A percentile compares a stretch with the other conserved stretches of the same genome.
phyloP scores from a whole-genome alignment of 1,140 invertebrate genomes.

The Phthorimaea operculella region DNA sequence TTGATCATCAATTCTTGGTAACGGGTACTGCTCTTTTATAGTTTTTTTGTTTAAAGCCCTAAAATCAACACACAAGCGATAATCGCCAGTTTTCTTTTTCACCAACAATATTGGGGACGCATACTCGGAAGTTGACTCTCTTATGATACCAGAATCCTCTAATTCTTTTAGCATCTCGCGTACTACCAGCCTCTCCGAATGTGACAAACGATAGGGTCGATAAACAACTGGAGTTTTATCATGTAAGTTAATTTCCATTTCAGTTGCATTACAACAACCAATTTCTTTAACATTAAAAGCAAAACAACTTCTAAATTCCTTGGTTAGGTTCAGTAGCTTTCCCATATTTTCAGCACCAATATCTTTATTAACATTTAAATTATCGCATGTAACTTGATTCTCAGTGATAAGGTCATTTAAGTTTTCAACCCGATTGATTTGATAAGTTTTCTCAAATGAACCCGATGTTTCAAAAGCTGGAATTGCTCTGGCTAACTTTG shows the following conservation, averaged over 20 bases:
- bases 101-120: neutral
- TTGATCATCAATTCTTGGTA: slow-evolving; percentile 5
- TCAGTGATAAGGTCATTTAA: neutral
- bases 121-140: neutral
- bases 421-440: neutral
- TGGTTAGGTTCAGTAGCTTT: neutral
- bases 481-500: too few species aligned
- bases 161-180: neutral
- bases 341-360: neutral
- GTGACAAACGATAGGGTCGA: neutral
- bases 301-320: neutral
- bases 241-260: neutral
- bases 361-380: neutral
- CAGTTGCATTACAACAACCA: neutral
- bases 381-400: neutral
- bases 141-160: neutral
- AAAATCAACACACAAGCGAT: neutral
- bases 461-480: too few species aligned
- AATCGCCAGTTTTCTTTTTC: neutral
- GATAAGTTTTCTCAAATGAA: neutral
- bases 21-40: neutral
- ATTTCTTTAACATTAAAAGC: neutral
- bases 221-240: neutral
- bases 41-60: slow-evolving; percentile 2
- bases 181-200: neutral